Evolutionary conservation across 2,888 invertebrate species (phyloP).

Genomic region (Magallana nippona): DNA sequence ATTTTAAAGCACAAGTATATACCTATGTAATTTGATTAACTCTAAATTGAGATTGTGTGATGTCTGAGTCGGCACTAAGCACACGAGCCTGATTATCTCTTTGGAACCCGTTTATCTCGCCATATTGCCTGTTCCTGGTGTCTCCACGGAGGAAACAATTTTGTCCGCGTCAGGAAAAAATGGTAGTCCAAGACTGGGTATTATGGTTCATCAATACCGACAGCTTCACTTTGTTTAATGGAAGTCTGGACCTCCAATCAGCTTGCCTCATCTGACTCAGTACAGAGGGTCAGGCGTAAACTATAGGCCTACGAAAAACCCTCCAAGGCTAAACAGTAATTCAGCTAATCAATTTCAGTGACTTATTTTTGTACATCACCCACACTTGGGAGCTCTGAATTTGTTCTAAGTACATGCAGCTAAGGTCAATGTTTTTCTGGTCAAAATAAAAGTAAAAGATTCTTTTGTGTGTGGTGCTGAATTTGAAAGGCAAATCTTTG

Average conservation of each 20-base stretch:
- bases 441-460: too few relatives aligned
- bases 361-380: not conserved
- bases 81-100: not conserved
- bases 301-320: not conserved
- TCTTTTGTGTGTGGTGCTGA: too few relatives aligned
- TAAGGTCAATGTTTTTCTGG: too few relatives aligned
- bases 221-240: not conserved
- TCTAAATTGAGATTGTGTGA: not conserved
- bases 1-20: not conserved
- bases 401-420: too few relatives aligned
- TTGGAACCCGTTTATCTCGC: not conserved
- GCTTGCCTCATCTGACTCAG: not conserved
- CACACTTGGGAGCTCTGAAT: too few relatives aligned
- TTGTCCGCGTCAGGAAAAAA: not conserved
- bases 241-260: not conserved
- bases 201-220: not conserved
- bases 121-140: not conserved
- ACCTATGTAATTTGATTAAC: slow-evolving; percentile 7
- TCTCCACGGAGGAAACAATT: not conserved
- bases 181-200: not conserved
- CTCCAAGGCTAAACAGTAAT: not conserved
- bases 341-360: slow-evolving; percentile 2
- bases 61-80: not conserved
- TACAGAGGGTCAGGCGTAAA: not conserved
- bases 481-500: too few relatives aligned